These are phyloP conservation scores for Drosophila borborema DNA, from an alignment of 2,888 invertebrate species.

Conservation along the genomic window DNA sequence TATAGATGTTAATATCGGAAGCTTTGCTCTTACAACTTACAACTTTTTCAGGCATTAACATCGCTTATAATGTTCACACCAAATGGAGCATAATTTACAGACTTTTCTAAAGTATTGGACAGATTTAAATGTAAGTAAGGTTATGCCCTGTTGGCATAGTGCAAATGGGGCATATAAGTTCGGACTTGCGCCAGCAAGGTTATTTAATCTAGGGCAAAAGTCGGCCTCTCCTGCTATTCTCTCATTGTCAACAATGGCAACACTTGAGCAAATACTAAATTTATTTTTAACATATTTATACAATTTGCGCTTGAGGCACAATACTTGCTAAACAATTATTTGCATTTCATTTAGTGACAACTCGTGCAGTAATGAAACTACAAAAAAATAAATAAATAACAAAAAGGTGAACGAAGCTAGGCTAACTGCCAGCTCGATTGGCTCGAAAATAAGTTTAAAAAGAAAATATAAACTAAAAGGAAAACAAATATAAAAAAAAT, in stretches of 20 bases:
- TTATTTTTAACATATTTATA: conserved; percentile 41
- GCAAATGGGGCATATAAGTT: background rate
- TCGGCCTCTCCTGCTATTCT: background rate
- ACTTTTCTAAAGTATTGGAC: background rate
- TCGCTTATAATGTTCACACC: background rate
- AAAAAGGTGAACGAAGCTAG: background rate
- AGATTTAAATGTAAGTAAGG: too few species aligned
- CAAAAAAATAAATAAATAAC: background rate
- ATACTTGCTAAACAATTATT: conserved; percentile 43
- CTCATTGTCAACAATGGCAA: conserved; percentile 22
- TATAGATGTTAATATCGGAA: background rate
- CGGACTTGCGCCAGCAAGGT: background rate
- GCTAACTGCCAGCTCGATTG: conserved; percentile 11
- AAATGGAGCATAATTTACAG: background rate
- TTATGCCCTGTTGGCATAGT: background rate
- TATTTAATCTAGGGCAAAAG: background rate
- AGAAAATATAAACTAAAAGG: background rate
- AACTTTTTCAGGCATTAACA: background rate
- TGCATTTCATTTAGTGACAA: conserved; percentile 24
- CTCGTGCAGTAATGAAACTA: conserved; percentile 6
- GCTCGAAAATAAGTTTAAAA: conserved; percentile 14
- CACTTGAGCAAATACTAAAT: conserved; percentile 49
- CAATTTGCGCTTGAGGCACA: conserved; percentile 16
- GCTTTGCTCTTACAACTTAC: background rate
- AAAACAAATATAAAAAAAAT: background rate